These are phyloP conservation scores for Macrotrachela quadricornifera DNA, from an alignment of 1,140 invertebrate genomes.

Conservation along the genomic window DNA sequence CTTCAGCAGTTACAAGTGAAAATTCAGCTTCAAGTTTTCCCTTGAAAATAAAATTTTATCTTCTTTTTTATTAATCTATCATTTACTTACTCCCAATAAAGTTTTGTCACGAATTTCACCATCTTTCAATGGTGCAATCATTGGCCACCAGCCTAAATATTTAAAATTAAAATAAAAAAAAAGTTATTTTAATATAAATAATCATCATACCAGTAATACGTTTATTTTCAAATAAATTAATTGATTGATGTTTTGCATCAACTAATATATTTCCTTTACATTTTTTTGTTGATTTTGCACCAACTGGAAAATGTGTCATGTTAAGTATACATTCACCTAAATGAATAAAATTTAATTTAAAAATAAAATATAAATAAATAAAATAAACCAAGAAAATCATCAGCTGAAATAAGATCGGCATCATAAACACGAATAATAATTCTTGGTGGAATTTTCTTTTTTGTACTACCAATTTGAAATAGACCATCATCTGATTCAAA, in stretches of 20 bases:
- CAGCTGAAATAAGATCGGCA: constrained; percentile 59
- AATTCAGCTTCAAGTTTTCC: constrained; percentile 79
- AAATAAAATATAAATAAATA: constrained; percentile 10
- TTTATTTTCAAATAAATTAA: constrained; percentile 47
- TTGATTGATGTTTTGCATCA: constrained; percentile 57
- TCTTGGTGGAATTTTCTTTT: not conserved
- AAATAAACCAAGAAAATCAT: constrained; percentile 10
- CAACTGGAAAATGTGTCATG: constrained; percentile 25
- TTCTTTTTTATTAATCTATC: constrained; percentile 46
- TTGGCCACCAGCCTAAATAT: no score
- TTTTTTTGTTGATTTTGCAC: constrained; percentile 26
- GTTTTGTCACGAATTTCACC: constrained; percentile 52
- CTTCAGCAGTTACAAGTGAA: constrained; percentile 57
- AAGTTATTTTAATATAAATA: no score
- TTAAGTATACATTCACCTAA: constrained; percentile 12
- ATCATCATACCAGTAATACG: no score
- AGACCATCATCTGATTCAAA: constrained; percentile 50
- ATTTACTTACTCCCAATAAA: constrained; percentile 82
- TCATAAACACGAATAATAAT: constrained; percentile 35
- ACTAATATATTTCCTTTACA: constrained; percentile 54
- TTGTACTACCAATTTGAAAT: not conserved
- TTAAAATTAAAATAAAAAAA: no score
- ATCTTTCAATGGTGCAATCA: no score
- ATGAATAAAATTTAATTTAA: no score
- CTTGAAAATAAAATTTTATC: constrained; percentile 30